Base-by-base conservation (phyloP, 2,888 invertebrate species). In the Plusia festucae region DNA sequence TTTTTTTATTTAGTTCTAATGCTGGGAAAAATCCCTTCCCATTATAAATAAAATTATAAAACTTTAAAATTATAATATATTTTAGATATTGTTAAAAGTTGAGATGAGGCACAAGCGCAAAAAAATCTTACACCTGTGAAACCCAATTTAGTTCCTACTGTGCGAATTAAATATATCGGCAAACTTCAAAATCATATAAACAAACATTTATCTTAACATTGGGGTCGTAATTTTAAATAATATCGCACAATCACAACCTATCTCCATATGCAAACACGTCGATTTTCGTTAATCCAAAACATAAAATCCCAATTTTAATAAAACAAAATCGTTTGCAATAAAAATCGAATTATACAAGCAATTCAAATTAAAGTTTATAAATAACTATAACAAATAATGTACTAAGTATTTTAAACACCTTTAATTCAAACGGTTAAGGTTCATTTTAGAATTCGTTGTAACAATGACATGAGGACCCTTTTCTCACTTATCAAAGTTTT, bases 401-500 rank as follows among this genome's bases (percentile, higher is more conserved):
- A 40, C 40, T 6, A 40, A 40, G 5, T 15, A n/a, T 40, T 40
- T 5, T 40, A 0, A 40, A 1, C 15, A n/a, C 40, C n/a, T n/a
- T 40, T 40, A 40, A 6, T 40, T n/a, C n/a, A 40, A 40, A 3
- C 1, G 0, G 5, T 3, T 40, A 40, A 5, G 40, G 40, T 40
- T 40, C 40, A 40, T 40, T 40, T 40, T 40, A 5, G 40, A 4
- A 5, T 40, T 1, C 6, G n/a, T 15, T n/a, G 15, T n/a, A n/a
- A 9, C 27, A n/a, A 5, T 40, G 15, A 15, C 7, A 7, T 40
- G 40, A n/a, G n/a, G 18, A 67, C 61, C 44, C 9, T 53, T 61
- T 64, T 44, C 18, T 34, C 27, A 65, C 60, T 78, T 79, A 81
- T 80, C 80, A 76, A 60, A 60, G 82, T 80, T 73, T 79, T 70